phyloP scores from a whole-genome alignment of 2,113 vertebrate species.

The Mesembrinibis cayennensis region DNA sequence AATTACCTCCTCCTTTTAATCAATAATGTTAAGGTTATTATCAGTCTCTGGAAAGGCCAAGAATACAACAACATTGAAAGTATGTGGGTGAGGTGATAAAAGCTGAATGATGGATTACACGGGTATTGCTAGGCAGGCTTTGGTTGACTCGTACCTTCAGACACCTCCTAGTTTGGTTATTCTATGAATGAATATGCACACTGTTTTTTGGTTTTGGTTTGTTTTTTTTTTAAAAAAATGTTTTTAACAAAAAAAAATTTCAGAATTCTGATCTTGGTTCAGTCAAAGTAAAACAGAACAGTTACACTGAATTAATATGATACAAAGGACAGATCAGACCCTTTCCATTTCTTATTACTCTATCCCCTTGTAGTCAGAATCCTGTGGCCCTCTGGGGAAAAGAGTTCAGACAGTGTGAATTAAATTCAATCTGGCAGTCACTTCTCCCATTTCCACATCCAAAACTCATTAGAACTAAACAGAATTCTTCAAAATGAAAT shows the following conservation, averaged over 20 bases:
- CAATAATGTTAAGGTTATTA: not conserved
- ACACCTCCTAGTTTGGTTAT: not conserved
- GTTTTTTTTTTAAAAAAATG: not conserved
- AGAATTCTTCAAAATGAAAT: not conserved
- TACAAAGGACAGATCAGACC: not conserved
- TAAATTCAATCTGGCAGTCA: not conserved
- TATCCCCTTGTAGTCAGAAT: not conserved
- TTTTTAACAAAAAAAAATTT: not conserved
- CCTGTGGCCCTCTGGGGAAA: not conserved
- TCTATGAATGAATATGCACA: not conserved
- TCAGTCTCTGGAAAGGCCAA: not conserved
- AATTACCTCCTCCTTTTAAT: not conserved
- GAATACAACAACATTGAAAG: not conserved
- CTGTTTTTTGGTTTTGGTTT: too few relatives aligned
- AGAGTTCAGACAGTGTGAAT: not conserved
- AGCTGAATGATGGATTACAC: not conserved
- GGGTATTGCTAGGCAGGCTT: not conserved
- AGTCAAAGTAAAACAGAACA: not conserved
- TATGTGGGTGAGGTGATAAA: not conserved
- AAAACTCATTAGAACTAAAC: not conserved
- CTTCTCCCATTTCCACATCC: not conserved
- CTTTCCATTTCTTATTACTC: not conserved
- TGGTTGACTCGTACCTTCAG: not conserved
- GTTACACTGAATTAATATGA: not conserved
- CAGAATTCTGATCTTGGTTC: not conserved